A percentile compares a stretch with the other conserved stretches of the same genome.
These are phyloP conservation scores for Halcyon smyrnensis DNA, from an alignment of 2,797 vertebrate genomes.

Conservation along the genomic window DNA sequence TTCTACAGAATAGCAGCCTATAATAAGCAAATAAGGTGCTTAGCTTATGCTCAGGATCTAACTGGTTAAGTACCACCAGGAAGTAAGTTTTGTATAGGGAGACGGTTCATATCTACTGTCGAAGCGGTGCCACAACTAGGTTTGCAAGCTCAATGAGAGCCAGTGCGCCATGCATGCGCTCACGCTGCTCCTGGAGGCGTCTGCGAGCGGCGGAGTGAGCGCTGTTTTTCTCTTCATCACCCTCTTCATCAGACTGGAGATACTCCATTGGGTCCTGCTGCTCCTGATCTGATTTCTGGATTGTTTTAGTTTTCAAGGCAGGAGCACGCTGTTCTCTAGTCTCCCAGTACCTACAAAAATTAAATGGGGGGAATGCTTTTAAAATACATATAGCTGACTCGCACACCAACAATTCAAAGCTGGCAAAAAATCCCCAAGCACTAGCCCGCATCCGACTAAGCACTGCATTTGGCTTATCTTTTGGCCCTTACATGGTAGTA, in stretches of 20 bases:
- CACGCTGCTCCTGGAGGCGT: constrained; percentile 91
- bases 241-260: constrained; percentile 89
- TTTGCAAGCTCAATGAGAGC: constrained; percentile 98
- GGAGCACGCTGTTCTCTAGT: constrained; percentile 90
- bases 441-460: background rate
- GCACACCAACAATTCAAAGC: background rate
- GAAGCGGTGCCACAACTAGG: constrained; percentile 87
- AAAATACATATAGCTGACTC: fast-evolving
- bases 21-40: constrained; percentile 97
- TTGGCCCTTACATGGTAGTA: background rate
- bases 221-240: constrained; percentile 83
- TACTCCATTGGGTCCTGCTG: constrained; percentile 96
- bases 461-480: background rate
- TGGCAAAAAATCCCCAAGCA: background rate
- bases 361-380: background rate
- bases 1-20: constrained; percentile 99
- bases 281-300: constrained; percentile 87
- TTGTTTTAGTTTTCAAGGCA: constrained; percentile 85
- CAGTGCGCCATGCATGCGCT: constrained; percentile 93
- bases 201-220: constrained; percentile 81
- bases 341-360: constrained; percentile 89
- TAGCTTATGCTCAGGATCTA: constrained; percentile 88
- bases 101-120: constrained; percentile 73
- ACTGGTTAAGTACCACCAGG: constrained; percentile 75
- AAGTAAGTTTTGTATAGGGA: constrained; percentile 65